Evolutionary conservation across 64 coral and sea anemone species (phyloP).

Genomic region (Cladopsammia gracilis): DNA sequence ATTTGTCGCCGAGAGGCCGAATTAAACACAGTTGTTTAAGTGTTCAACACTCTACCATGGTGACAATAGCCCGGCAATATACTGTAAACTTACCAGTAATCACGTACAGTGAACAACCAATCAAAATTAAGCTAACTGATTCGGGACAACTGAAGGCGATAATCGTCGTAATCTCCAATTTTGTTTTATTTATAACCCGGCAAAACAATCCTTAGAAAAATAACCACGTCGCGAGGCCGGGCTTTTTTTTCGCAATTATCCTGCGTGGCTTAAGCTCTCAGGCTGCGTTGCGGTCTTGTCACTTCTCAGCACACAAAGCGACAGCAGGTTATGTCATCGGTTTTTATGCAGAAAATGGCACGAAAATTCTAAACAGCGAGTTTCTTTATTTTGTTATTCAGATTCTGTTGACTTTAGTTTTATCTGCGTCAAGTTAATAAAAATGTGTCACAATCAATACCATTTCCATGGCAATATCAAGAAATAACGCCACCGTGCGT

Average conservation of each 20-base stretch:
- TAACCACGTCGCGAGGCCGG: background rate
- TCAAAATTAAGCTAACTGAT: background rate
- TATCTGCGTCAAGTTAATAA: conserved; percentile 5
- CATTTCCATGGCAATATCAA: conserved; percentile 44
- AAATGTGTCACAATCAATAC: conserved; percentile 39
- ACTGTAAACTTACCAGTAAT: background rate
- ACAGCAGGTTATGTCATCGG: background rate
- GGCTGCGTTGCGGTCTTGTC: background rate
- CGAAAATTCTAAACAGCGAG: background rate
- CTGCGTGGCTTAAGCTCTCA: too few species aligned
- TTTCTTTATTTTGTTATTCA: conserved; percentile 23
- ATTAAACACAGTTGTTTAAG: too few species aligned
- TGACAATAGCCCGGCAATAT: background rate
- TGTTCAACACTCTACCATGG: too few species aligned
- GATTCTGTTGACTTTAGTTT: conserved; percentile 27
- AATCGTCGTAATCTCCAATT: background rate
- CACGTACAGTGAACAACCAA: background rate
- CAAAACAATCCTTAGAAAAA: background rate
- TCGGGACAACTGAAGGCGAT: background rate
- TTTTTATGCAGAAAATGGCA: background rate
- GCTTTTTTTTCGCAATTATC: background rate
- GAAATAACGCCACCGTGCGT: background rate
- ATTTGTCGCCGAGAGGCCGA: too few species aligned
- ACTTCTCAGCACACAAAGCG: too few species aligned
- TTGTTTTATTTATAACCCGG: background rate